Evolutionary conservation across 2,797 vertebrate species (phyloP).

Genomic region (Myoxocephalus aenaeus): DNA sequence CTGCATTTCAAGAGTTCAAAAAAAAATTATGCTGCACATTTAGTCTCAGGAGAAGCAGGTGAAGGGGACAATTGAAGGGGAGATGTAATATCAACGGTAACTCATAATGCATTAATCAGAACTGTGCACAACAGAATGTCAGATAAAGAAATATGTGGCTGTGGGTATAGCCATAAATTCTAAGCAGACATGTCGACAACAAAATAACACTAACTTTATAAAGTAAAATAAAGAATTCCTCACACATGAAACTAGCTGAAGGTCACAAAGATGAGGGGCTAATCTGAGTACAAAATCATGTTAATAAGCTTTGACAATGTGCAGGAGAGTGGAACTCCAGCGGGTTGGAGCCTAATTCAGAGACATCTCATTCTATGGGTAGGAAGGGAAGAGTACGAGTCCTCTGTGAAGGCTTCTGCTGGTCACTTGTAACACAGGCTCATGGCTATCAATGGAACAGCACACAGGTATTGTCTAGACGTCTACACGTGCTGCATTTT

Average conservation of each 20-base stretch:
- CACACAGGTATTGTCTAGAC: slow-evolving; percentile 20
- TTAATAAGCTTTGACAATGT: slow-evolving; percentile 47
- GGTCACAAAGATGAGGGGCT: slow-evolving; percentile 43
- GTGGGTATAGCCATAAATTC: slow-evolving; percentile 11
- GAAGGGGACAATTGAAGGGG: slow-evolving; percentile 15
- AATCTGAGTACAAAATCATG: slow-evolving; percentile 50
- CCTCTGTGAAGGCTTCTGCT: slow-evolving; percentile 51
- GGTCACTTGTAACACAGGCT: slow-evolving; percentile 53
- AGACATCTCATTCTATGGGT: slow-evolving; percentile 39
- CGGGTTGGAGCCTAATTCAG: slow-evolving; percentile 27
- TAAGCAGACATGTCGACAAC: slow-evolving; percentile 40
- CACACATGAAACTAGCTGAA: slow-evolving; percentile 13
- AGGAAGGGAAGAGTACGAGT: slow-evolving; percentile 33
- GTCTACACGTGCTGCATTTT: slow-evolving; percentile 75
- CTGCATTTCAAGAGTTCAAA: slow-evolving; percentile 46
- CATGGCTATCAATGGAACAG: slow-evolving; percentile 32
- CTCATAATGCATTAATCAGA: slow-evolving; percentile 40
- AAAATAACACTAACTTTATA: slow-evolving; percentile 41
- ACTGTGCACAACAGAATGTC: slow-evolving; percentile 34
- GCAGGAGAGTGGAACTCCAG: slow-evolving; percentile 44
- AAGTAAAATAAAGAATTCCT: slow-evolving; percentile 30
- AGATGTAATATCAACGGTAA: slow-evolving; percentile 40
- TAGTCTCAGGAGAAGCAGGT: slow-evolving; percentile 43
- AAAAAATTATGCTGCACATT: slow-evolving; percentile 47
- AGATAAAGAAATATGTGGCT: slow-evolving; percentile 32